Evolutionary conservation across 2,797 vertebrate species (phyloP), one percentile per base, ranked within the genome.

Genomic region (Columba guinea): DNA sequence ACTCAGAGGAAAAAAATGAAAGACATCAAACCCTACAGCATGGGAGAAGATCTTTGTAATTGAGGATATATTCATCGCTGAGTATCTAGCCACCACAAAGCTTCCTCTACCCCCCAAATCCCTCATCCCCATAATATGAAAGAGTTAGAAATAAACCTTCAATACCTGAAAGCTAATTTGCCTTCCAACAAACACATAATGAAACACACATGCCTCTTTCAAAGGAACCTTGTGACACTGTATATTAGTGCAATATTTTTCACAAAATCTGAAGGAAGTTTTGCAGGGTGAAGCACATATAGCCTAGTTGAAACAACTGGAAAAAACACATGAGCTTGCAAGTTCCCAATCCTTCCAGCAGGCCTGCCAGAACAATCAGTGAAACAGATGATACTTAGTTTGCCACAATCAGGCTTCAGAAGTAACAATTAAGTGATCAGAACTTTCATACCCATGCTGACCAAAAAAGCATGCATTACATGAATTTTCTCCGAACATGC

Each of bases 391-490:
- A 92, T 95, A 77, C 84, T 83, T 21, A 81, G 81, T 82, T 95
- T 92, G 87, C 85, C 84, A 64, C 92, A 95, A 94, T 90, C 89
- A 94, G 77, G 74, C 64, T 94, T 89, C 71, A 84, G 92, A 94
- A 86, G 92, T 95, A 96, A 96, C 81, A 93, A 95, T 89, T 95
- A 95, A 93, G 60, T 80, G 59, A 97, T 94, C 88, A 94, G 95
- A 96, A 96, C 88, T 85, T 80, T 92, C 81, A 77, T 63, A 95
- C 71, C 76, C 94, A 93, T 46, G 9, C 13, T 19, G 3, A 90
- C 68, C 78, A 91, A 94, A 94, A 93, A 95, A 87, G 35, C 20
- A 13, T 24, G 49, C 24, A 49, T 74, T 70, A 62, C 69, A 91
- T 52, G 77, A 85, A 96, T 94, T 74, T 87, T 81, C 73, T 81